phyloP scores from a whole-genome alignment of 1,140 invertebrate genomes.

The Saxidomus purpurata region DNA sequence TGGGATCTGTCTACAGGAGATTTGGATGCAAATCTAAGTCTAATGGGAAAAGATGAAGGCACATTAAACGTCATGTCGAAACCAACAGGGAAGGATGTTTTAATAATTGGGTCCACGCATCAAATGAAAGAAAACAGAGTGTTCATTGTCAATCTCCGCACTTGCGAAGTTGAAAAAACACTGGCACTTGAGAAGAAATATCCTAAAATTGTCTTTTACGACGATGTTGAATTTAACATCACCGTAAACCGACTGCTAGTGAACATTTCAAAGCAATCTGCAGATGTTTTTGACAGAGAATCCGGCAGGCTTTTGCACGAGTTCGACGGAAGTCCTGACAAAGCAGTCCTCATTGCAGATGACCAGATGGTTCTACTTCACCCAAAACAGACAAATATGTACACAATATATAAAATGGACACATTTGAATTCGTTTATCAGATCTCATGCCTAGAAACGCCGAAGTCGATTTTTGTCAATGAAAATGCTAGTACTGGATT shows the following conservation, averaged over 20 bases:
- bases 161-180: constrained; percentile 62
- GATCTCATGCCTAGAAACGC: constrained; percentile 49
- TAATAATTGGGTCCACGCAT: constrained; percentile 68
- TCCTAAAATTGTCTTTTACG: constrained; percentile 66
- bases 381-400: constrained; percentile 64
- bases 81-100: constrained; percentile 54
- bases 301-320: constrained; percentile 70
- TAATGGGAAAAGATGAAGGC: constrained; percentile 44
- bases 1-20: constrained; percentile 72
- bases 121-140: constrained; percentile 69
- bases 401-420: constrained; percentile 54
- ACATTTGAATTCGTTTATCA: constrained; percentile 59
- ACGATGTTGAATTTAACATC: constrained; percentile 68
- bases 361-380: constrained; percentile 66
- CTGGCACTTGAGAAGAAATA: constrained; percentile 70
- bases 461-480: constrained; percentile 54
- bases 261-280: constrained; percentile 59
- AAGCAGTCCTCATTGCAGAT: constrained; percentile 56
- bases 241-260: constrained; percentile 57
- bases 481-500: constrained; percentile 24
- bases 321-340: constrained; percentile 66
- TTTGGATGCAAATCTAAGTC: constrained; percentile 60
- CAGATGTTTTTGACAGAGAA: constrained; percentile 66
- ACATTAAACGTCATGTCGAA: constrained; percentile 71
- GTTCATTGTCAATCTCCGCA: constrained; percentile 63